Base-by-base conservation (phyloP, 2,888 invertebrate species). In the Crioceris asparagi region DNA sequence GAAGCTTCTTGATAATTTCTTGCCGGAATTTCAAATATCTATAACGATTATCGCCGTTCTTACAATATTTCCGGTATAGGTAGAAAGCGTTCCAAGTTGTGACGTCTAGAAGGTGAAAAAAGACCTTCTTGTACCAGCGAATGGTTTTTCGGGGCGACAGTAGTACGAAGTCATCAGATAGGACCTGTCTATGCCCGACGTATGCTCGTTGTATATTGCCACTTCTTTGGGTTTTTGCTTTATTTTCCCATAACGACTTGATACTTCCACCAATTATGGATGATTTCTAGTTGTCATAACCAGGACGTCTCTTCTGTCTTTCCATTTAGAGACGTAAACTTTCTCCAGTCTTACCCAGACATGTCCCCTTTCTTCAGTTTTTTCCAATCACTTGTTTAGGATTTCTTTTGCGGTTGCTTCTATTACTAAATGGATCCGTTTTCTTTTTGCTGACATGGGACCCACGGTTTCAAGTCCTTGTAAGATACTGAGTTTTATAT, bases 271-370 rank as follows among this genome's bases (percentile, higher is more conserved):
- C 32, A 51, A 38, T 29, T 32, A 21, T 32, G 53, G 53, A 42
- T 57, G 53, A 26, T 49, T 34, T 21, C 35, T 36, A 21, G 55
- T 57, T 21, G 55, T 53, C 32, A 57, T 44, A 46, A 53, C 51
- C 14, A 47, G 34, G 11, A 38, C 32, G 3, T 37, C 32, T 14
- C 37, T 8, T 32, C 27, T 23, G 17, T 32, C 32, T 18, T 19
- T 31, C 37, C 37, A 37, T 17, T 37, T 37, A 2, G 37, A 18
- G 5, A 37, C 19, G 5, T 21, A 32, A 4, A 37, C 32, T 29
- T 31, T 17, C 8, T 29, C 19, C 7, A 32, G 14, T 2, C 38
- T 3, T 17, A 21, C 17, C 26, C 38, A 38, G 4, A 38, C n/a
- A 26, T 32, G 25, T 18, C 26, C 5, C 32, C 32, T 6, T 16